Evolutionary conservation across 2,113 vertebrate species (phyloP).

Genomic region (Corvus hawaiiensis): DNA sequence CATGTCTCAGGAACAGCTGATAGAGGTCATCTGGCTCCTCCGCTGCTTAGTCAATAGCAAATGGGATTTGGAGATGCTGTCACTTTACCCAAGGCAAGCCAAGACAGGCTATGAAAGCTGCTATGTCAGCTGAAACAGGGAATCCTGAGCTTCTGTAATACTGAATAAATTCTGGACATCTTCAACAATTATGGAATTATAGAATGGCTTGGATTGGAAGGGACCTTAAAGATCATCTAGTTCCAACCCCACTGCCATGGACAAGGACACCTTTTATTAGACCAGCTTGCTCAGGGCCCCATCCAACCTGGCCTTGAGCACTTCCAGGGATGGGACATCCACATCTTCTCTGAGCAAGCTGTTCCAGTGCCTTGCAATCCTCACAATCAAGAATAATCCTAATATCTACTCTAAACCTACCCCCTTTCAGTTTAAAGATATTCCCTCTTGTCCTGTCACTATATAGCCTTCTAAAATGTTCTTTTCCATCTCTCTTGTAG

Average conservation of each 20-base stretch:
- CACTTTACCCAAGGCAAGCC: not conserved
- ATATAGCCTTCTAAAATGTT: not conserved
- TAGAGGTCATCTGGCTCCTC: not conserved
- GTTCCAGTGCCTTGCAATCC: not conserved
- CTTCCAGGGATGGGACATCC: not conserved
- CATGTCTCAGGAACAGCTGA: not conserved
- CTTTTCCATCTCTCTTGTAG: not conserved
- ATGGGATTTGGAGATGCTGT: not conserved
- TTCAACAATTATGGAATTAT: not conserved
- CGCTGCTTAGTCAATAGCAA: fast-evolving
- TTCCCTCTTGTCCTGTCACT: not conserved
- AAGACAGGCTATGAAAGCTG: not conserved
- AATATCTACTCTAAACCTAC: not conserved
- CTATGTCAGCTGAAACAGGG: not conserved
- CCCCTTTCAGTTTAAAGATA: not conserved
- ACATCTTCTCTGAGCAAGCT: not conserved
- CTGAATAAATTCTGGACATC: not conserved
- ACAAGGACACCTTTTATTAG: not conserved
- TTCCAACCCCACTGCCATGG: not conserved
- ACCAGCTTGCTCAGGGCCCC: not conserved
- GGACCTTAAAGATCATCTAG: not conserved
- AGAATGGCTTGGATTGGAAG: not conserved
- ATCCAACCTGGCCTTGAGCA: not conserved
- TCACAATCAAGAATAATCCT: not conserved
- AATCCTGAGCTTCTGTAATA: not conserved